Percentiles rank a stretch among this genome's conserved stretches.
Conservation (phyloP, 2,888 invertebrate genomes). For the Hesperia comma region DNA sequence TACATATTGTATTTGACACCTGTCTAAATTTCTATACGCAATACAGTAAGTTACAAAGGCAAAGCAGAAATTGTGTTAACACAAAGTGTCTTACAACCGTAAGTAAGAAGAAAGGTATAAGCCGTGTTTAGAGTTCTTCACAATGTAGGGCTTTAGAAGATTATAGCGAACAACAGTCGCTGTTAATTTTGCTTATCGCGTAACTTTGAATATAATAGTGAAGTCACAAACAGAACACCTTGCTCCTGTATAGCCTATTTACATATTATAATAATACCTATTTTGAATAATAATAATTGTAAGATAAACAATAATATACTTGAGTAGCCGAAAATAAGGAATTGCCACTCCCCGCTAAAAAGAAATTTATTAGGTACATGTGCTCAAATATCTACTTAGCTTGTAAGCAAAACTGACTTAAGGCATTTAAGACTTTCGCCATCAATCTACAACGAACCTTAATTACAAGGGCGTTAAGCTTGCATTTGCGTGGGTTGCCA, state of each 20-base stretch:
- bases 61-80: constrained; percentile 10
- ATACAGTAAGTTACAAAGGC: background rate
- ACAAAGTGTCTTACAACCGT: constrained; percentile 3
- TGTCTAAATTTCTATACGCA: background rate
- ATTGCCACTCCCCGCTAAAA: too few species aligned
- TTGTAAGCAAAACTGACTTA: too few species aligned
- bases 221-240: constrained; percentile 6
- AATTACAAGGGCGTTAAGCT: too few species aligned
- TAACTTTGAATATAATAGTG: constrained; percentile 3
- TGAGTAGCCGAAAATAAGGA: too few species aligned
- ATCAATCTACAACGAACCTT: too few species aligned
- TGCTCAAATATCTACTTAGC: too few species aligned
- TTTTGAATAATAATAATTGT: too few species aligned
- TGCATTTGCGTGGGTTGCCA: too few species aligned
- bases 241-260: background rate
- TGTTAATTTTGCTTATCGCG: constrained; percentile 8
- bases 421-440: too few species aligned
- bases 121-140: constrained; percentile 11
- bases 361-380: too few species aligned
- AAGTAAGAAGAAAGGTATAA: constrained; percentile 6
- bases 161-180: background rate
- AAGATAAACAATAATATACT: too few species aligned
- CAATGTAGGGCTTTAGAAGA: constrained; percentile 13
- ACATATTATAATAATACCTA: background rate
- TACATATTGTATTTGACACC: background rate